A percentile compares a stretch with the other conserved stretches of the same genome.
Conservation (phyloP, 2,888 invertebrate species). For the Tanytarsus gracilentus region DNA sequence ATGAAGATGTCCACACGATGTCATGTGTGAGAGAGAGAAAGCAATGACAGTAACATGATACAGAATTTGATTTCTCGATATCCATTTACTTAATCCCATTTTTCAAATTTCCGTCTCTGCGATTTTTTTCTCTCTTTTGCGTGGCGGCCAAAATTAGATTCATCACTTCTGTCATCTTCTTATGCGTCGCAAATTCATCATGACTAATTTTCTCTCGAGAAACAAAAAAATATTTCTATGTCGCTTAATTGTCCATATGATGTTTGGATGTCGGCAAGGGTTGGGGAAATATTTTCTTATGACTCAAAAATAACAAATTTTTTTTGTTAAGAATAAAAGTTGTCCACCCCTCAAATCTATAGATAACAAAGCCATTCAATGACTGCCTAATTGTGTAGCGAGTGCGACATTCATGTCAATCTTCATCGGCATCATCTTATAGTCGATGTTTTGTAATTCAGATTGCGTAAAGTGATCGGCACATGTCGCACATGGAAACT, state of each 20-base stretch:
- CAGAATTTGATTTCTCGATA: not conserved
- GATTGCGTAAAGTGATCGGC: not conserved
- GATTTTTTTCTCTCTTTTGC: not conserved
- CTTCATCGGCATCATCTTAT: not conserved
- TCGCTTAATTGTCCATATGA: too few species aligned
- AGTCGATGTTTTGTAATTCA: not conserved
- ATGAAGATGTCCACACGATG: too few species aligned
- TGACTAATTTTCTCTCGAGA: too few species aligned
- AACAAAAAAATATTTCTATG: too few species aligned
- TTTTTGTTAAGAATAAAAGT: too few species aligned
- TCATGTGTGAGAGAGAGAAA: not conserved
- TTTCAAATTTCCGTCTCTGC: not conserved
- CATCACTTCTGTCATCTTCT: too few species aligned
- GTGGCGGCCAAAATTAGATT: not conserved
- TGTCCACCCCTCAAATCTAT: too few species aligned
- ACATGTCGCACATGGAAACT: not conserved
- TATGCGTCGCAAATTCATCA: too few species aligned
- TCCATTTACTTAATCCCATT: conserved; percentile 5
- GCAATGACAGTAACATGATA: conserved; percentile 5
- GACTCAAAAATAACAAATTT: too few species aligned
- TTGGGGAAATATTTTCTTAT: too few species aligned
- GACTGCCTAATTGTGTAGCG: not conserved
- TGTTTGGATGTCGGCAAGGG: too few species aligned
- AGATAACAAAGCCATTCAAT: too few species aligned
- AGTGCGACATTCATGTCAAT: conserved; percentile 1